Base-by-base conservation (phyloP, 1,140 invertebrate species). In the Eupeodes corollae region DNA sequence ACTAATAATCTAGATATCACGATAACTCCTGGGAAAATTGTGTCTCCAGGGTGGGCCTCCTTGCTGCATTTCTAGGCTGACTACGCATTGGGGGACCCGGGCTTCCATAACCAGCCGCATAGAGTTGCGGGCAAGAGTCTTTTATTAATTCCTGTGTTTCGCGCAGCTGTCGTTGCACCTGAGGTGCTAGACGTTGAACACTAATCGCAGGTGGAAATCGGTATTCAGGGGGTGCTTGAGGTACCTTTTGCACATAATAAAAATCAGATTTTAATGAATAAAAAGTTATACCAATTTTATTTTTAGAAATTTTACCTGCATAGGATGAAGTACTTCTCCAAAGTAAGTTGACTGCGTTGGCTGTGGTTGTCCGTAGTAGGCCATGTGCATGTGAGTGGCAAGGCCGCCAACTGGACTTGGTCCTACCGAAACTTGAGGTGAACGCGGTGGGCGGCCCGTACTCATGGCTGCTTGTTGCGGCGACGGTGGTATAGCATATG, bases 71-170 rank as follows among this genome's bases (percentile, higher is more conserved):
- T 47, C 61, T 66, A 51, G 64, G 44, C 45, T 53, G 65, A 52
- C 63, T 61, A 54, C 65, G 62, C 59, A 63, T 57, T 53, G 65
- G 62, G 57, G 64, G 60, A 58, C 59, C 62, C 49, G 60, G 61
- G 52, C 61, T 62, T 53, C 62, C 63, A 61, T 67, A 65, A 50
- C 62, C 64, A 48, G 65, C 61, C 46, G 64, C 61, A 58, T 67
- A 68, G 42, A 68, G 53, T 57, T 64, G 59, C 51, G 64, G 65
- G 56, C 65, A 68, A 54, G 64, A 67, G 58, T 65, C 65, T 61
- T 68, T 68, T 55, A 68, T 68, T 45, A 68, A 58, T 65, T 68
- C 65, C 58, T 68, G 65, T 46, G 65, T 68, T 60, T 68, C 64
- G 26, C 65, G 61, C 51, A 68, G 41, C 53, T 68, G 65, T 42